Conservation (phyloP, 2,797 vertebrate genomes). For the Clarias pachynema region DNA sequence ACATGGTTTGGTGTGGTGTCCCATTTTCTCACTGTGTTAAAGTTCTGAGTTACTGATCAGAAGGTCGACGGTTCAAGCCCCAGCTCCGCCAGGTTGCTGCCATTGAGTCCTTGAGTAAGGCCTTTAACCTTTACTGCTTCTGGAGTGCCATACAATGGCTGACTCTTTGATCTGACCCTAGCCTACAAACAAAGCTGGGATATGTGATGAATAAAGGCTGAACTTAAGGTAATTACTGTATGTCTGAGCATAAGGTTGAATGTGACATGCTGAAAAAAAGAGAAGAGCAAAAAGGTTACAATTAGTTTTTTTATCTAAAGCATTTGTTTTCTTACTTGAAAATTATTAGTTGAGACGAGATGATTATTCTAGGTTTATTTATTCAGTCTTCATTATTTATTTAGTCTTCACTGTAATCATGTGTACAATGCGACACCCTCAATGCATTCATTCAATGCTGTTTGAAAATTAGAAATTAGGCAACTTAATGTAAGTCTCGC, state of each 20-base stretch:
- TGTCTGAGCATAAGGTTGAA: not conserved
- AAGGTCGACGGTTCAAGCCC: too few species aligned
- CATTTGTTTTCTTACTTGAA: not conserved
- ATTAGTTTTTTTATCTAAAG: not conserved
- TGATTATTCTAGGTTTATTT: too few species aligned
- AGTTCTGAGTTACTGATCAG: too few species aligned
- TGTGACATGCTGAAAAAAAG: not conserved
- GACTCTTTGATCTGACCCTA: too few species aligned
- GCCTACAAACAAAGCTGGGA: too few species aligned
- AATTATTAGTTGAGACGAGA: not conserved
- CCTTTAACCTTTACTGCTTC: too few species aligned
- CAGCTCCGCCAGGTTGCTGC: too few species aligned
- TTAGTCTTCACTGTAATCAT: not conserved
- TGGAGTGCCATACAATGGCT: too few species aligned
- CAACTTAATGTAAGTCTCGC: not conserved
- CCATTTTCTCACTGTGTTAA: too few species aligned
- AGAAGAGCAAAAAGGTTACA: not conserved
- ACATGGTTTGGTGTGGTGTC: not conserved
- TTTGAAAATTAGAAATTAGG: not conserved
- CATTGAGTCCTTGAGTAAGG: too few species aligned
- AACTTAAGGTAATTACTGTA: not conserved
- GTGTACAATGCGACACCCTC: not conserved
- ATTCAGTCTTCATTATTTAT: too few species aligned
- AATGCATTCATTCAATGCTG: constrained; percentile 14
- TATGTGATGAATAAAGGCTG: too few species aligned